These are phyloP conservation scores for Antennarius maculatus DNA, from an alignment of 2,797 vertebrate species.

Conservation along the genomic window DNA sequence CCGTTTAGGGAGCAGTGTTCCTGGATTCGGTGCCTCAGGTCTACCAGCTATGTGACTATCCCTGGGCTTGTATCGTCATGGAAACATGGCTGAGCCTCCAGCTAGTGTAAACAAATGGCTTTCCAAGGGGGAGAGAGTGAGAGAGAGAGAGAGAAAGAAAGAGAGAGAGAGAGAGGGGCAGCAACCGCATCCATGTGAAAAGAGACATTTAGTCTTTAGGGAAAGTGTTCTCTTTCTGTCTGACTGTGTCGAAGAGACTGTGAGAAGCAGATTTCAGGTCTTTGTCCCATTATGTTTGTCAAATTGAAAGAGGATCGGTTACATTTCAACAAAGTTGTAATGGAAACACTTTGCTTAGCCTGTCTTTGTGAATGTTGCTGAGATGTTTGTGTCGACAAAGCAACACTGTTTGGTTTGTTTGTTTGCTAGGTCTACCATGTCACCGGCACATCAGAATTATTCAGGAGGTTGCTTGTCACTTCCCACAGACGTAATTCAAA, in stretches of 20 bases:
- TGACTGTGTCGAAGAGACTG: slow-evolving; percentile 41
- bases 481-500: slow-evolving; percentile 39
- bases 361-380: slow-evolving; percentile 13
- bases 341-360: slow-evolving; percentile 47
- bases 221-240: slow-evolving; percentile 43
- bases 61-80: slow-evolving; percentile 77
- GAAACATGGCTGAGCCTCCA: slow-evolving; percentile 78
- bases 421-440: slow-evolving; percentile 21
- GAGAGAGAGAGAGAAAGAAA: slow-evolving; percentile 45
- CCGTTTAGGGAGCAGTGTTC: slow-evolving; percentile 41
- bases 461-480: slow-evolving; percentile 47
- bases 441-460: slow-evolving; percentile 38
- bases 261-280: slow-evolving; percentile 58
- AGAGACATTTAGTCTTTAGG: slow-evolving; percentile 62
- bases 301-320: slow-evolving; percentile 67
- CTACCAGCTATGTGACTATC: slow-evolving; percentile 70
- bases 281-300: slow-evolving; percentile 61
- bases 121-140: slow-evolving; percentile 64
- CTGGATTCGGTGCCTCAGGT: slow-evolving; percentile 59
- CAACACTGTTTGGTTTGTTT: slow-evolving; percentile 21
- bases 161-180: slow-evolving; percentile 54
- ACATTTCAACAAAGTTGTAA: slow-evolving; percentile 59
- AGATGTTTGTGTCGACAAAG: slow-evolving; percentile 2
- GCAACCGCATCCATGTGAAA: slow-evolving; percentile 64
- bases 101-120: slow-evolving; percentile 79